Percentiles rank a stretch among this genome's conserved stretches.
phyloP scores from a whole-genome alignment of 1,140 invertebrate species.

The Drosophila mojavensis region DNA sequence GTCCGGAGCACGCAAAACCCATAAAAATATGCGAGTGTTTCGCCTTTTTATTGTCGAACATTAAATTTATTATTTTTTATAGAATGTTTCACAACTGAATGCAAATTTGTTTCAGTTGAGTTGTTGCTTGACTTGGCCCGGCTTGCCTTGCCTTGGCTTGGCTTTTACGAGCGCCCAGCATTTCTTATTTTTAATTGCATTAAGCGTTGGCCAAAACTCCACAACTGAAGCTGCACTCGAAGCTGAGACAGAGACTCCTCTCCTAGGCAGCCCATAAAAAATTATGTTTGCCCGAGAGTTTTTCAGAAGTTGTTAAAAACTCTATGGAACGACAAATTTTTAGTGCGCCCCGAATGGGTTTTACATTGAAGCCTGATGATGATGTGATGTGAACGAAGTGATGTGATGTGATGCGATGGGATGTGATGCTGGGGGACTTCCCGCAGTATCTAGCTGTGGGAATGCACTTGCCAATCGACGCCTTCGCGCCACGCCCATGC shows the following conservation, averaged over 20 bases:
- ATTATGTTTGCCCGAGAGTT: conserved; percentile 41
- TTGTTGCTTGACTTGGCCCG: not conserved
- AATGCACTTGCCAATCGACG: conserved; percentile 21
- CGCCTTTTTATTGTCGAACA: conserved; percentile 73
- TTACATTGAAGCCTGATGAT: conserved; percentile 21
- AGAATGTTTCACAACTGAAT: conserved; percentile 82
- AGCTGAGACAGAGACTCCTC: not conserved
- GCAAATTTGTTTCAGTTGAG: conserved; percentile 59
- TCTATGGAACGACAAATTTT: conserved; percentile 72
- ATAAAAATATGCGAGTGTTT: conserved; percentile 76
- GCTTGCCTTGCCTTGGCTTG: not conserved
- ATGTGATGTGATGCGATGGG: not conserved
- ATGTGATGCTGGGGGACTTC: not conserved
- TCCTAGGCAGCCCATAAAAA: conserved; percentile 56
- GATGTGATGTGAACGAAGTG: not conserved
- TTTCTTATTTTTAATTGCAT: conserved; percentile 70
- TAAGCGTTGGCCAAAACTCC: conserved; percentile 21
- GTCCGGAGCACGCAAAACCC: conserved; percentile 67
- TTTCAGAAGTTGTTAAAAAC: conserved; percentile 70
- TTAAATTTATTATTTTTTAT: conserved; percentile 82
- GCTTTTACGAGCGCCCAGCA: conserved; percentile 56
- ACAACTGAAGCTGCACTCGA: not conserved
- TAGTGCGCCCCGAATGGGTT: conserved; percentile 22
- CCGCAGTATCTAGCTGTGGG: not conserved
- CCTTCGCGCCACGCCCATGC: conserved; percentile 1